Evolutionary conservation across 1,140 invertebrate genomes (phyloP).

Genomic region (Oryctes rhinoceros): DNA sequence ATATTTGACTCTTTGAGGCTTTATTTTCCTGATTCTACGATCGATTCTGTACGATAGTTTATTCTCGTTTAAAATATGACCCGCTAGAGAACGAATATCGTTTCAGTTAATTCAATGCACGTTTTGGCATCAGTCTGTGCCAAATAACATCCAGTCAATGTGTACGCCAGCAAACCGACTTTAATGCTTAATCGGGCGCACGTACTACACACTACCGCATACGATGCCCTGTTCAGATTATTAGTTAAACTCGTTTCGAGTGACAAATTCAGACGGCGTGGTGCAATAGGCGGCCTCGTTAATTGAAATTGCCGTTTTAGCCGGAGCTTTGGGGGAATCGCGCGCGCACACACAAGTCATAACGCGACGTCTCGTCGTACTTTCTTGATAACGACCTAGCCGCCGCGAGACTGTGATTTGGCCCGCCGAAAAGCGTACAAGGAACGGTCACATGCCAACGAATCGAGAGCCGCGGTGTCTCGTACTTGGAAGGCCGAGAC

Average conservation of each 20-base stretch:
- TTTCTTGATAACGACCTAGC: constrained; percentile 47
- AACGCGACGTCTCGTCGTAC: constrained; percentile 47
- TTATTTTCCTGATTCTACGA: too few species aligned
- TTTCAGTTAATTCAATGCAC: not conserved
- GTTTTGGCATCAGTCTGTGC: not conserved
- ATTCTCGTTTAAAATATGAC: too few species aligned
- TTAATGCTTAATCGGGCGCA: not conserved
- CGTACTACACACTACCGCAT: not conserved
- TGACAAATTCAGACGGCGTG: constrained; percentile 48
- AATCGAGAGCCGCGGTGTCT: constrained; percentile 1
- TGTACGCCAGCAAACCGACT: not conserved
- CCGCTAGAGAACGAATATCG: not conserved
- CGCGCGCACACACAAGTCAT: constrained; percentile 41
- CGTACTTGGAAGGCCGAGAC: constrained; percentile 43
- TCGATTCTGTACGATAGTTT: too few species aligned
- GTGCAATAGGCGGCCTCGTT: constrained; percentile 45
- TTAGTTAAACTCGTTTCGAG: constrained; percentile 21
- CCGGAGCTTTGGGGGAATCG: not conserved
- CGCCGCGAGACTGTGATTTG: constrained; percentile 6
- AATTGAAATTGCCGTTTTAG: constrained; percentile 50
- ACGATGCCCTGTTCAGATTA: not conserved
- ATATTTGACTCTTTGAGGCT: too few species aligned
- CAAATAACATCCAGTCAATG: not conserved
- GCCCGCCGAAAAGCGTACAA: not conserved
- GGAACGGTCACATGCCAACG: constrained; percentile 44